Conservation (phyloP, 1,140 invertebrate genomes). For the Zophobas atratus region DNA sequence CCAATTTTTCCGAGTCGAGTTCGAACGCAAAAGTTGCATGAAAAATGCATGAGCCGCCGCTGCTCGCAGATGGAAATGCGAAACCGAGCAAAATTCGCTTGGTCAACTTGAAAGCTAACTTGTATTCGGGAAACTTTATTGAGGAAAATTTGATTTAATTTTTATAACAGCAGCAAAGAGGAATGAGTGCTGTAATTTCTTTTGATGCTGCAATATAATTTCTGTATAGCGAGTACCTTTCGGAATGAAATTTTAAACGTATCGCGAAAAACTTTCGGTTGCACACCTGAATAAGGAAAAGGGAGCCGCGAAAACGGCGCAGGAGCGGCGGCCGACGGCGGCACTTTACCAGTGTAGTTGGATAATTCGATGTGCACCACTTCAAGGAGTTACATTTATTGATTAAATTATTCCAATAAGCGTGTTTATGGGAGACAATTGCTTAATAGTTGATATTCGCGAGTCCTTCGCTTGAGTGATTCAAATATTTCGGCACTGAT, state of each 20-base stretch:
- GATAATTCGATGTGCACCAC: conserved; percentile 21
- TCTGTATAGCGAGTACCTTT: conserved; percentile 65
- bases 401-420: conserved; percentile 49
- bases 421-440: conserved; percentile 44
- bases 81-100: conserved; percentile 56
- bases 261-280: conserved; percentile 60
- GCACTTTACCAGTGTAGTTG: conserved; percentile 26
- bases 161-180: conserved; percentile 66
- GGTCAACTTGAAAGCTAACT: conserved; percentile 64
- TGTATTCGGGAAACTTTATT: conserved; percentile 68
- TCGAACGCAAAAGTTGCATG: conserved; percentile 4
- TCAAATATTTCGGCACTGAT: conserved; percentile 13
- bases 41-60: conserved; percentile 27
- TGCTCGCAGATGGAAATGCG: conserved; percentile 17
- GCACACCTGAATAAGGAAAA: conserved; percentile 62
- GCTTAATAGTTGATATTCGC: conserved; percentile 47
- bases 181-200: conserved; percentile 68
- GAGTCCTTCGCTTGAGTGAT: conserved; percentile 43
- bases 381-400: conserved; percentile 43
- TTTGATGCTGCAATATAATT: conserved; percentile 68
- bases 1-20: conserved; percentile 6
- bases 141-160: conserved; percentile 68
- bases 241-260: conserved; percentile 63
- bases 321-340: not conserved
- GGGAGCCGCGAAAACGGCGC: not conserved